Evolutionary conservation across 2,113 vertebrate genomes (phyloP), one percentile per base, ranked within the genome.

Genomic region (Leucopsar rothschildi): DNA sequence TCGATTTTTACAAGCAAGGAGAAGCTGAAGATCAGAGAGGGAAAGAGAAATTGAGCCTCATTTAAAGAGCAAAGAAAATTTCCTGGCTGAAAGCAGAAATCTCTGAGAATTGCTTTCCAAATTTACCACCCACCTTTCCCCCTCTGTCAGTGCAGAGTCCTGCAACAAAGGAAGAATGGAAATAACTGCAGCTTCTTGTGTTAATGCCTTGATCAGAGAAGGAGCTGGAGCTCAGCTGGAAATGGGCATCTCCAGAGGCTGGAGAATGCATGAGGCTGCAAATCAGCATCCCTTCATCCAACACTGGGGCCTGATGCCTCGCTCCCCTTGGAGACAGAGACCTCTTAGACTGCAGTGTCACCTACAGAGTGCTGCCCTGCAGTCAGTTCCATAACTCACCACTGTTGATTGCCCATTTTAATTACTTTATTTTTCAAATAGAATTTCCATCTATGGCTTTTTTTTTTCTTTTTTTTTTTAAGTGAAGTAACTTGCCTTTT

Each of bases 391-490:
- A 11, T 10, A 40, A 50, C 18, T 77, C 7, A 12, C 35, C 40
- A 29, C 8, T 63, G 57, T 4, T 65, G 24, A 47, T 60, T 69
- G 76, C 29, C 7, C 23, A 68, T 50, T 92, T 64, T 56, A 78
- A 55, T 78, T 23, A 5, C 37, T 84, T 35, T 42, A 5, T 19
- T 84, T 87, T 89, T 68, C 35, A 85, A 52, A 42, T 52, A 25
- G 0, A 55, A 23, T 75, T 86, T 14, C 33, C 22, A 2, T 35
- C 24, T 56, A 0, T 59, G 47, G 18, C 31, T 42, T 63, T 63
- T 81, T 53, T 63, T 72, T 76, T 33, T 31, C n/a, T n/a, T 33
- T 72, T 39, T 39, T 82, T 77, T 40, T 71, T 56, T 4, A 40
- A 44, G 10, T 69, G 61, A n/a, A 76, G 12, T 64, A 85, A 31